Base-by-base conservation (phyloP, 1,140 invertebrate genomes). In the Nebria ingens region DNA sequence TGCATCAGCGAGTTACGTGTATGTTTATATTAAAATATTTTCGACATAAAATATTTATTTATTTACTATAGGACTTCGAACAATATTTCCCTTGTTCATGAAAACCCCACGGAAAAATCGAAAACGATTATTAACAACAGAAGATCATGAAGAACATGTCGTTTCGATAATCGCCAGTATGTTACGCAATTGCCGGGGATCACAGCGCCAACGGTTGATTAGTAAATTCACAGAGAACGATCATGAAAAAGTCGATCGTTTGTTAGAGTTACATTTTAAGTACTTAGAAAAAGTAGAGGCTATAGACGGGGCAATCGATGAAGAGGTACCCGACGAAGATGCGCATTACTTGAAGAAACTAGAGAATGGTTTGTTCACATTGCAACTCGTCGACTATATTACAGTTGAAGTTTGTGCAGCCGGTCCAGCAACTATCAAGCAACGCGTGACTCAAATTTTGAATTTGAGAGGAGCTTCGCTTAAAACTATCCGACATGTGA, bases 161-260 rank as follows among this genome's bases (percentile, higher is more conserved):
- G 79, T 91, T 29, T 95, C 95, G 0, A 93, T 99, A 52, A 91
- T 99, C 66, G 85, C 91, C 0, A 89, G 90, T 50, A 89, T 99
- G 82, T 73, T 99, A 51, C 82, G 89, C 55, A 95, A 97, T 67
- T 96, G 91, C 68, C 86, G 87, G 65, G 89, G 91, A 6, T 84
- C 86, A 22, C 93, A 97, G 61, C 73, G 92, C 25, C 88, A 95
- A 66, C 76, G 97, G 53, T 74, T 99, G 21, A 68, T 99, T 6
- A 87, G 86, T 61, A 99, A 99, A 78, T 99, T 99, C 71, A 90
- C 86, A 0, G 97, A 99, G 76, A 97, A 97, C 70, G 94, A 99
- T 74, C 89, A 93, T 64, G 97, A 99, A 74, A 99, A 99, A 78
- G 91, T 98, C 0, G 97, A 99, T 68, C 73, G 97, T 62, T 74